Percentiles rank a stretch among this genome's conserved stretches.
Conservation (phyloP, 2,797 vertebrate species). For the Catharus ustulatus region DNA sequence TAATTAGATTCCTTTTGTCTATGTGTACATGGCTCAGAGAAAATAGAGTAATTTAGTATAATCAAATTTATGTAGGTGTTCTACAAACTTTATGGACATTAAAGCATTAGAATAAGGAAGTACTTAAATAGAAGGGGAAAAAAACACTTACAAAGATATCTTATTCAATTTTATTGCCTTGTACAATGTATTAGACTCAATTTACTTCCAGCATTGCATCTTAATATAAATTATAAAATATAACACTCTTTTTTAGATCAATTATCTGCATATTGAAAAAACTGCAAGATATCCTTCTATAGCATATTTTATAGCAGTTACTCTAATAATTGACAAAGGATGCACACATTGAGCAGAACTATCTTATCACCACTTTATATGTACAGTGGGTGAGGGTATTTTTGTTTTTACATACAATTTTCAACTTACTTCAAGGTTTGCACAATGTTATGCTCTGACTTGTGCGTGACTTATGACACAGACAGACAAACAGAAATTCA, state of each 20-base stretch:
- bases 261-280: neutral
- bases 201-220: neutral
- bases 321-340: neutral
- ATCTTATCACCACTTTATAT: neutral
- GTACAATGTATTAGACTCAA: neutral
- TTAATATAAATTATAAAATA: neutral
- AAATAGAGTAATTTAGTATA: neutral
- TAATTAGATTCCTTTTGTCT: neutral
- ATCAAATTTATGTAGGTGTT: neutral
- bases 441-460: neutral
- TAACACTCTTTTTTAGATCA: neutral
- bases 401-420: neutral
- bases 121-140: neutral
- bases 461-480: accelerated
- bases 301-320: neutral
- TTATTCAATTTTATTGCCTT: neutral
- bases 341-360: neutral
- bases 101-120: neutral
- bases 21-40: neutral
- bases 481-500: neutral
- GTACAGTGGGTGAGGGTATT: neutral
- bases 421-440: neutral
- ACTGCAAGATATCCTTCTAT: neutral
- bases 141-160: neutral
- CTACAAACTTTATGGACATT: neutral